Percentiles rank a stretch among this genome's conserved stretches.
These are phyloP conservation scores for Agapetus fuscipes DNA, from an alignment of 2,888 invertebrate species.

Conservation along the genomic window DNA sequence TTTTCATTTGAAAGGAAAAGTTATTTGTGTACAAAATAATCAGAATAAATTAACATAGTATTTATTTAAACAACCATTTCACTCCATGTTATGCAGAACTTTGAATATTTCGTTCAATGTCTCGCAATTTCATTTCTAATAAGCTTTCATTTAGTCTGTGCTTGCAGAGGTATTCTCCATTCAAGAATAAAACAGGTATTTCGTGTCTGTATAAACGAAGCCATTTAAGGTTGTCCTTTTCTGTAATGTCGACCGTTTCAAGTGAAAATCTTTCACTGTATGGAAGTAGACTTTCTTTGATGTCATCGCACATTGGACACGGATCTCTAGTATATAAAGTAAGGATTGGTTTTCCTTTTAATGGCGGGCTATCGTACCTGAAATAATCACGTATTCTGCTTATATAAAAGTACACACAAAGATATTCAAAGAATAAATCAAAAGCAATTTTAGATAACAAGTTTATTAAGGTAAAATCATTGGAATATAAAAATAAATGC, in stretches of 20 bases:
- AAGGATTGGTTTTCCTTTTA: conserved; percentile 45
- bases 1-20: too few species aligned
- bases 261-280: conserved; percentile 53
- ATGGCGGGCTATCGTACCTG: background rate
- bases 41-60: too few species aligned
- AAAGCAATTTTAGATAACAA: too few species aligned
- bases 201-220: conserved; percentile 67
- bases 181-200: conserved; percentile 81
- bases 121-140: conserved; percentile 42
- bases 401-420: too few species aligned
- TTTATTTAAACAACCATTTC: too few species aligned
- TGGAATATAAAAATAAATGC: too few species aligned
- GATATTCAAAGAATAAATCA: too few species aligned
- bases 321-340: conserved; percentile 76
- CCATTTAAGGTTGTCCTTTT: conserved; percentile 61
- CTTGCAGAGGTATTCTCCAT: conserved; percentile 73
- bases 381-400: background rate
- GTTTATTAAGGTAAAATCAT: too few species aligned
- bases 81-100: too few species aligned
- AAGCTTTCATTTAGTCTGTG: conserved; percentile 54
- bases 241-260: conserved; percentile 66
- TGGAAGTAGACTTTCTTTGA: conserved; percentile 54
- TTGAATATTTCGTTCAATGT: conserved; percentile 27
- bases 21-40: too few species aligned
- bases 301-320: conserved; percentile 73